These are phyloP conservation scores for Clamator glandarius DNA, from an alignment of 2,797 vertebrate species.

Conservation along the genomic window DNA sequence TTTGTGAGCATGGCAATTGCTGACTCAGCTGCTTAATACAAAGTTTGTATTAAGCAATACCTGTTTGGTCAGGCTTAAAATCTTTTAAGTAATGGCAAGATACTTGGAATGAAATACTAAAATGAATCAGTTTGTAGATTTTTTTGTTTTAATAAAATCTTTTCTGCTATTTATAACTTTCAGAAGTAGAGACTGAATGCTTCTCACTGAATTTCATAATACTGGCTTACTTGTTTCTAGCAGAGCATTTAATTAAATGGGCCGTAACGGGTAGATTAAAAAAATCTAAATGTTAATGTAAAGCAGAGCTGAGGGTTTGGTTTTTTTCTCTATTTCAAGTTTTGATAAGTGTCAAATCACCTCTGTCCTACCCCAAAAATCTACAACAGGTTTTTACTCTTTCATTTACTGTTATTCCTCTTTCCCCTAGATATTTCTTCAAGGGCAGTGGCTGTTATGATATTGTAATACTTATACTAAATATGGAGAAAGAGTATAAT, in stretches of 20 bases:
- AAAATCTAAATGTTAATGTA: conserved; percentile 23
- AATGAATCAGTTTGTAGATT: neutral
- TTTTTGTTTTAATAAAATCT: neutral
- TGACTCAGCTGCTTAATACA: conserved; percentile 23
- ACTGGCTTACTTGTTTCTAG: conserved; percentile 76
- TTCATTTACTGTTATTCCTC: neutral
- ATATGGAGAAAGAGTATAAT: neutral
- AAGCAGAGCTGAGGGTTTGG: neutral
- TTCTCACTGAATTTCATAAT: conserved; percentile 25
- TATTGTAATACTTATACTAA: neutral
- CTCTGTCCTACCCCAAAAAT: neutral
- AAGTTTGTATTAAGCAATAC: too few relatives aligned
- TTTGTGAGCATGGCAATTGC: conserved; percentile 24
- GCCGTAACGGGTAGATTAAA: conserved; percentile 78
- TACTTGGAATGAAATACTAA: neutral
- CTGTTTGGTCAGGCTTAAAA: conserved; percentile 26
- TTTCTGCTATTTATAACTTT: neutral
- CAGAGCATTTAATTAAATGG: conserved; percentile 86
- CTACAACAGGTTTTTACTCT: neutral
- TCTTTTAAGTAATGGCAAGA: neutral
- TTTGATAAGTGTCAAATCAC: neutral
- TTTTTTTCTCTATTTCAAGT: neutral
- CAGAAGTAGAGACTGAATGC: neutral
- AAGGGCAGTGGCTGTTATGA: neutral
- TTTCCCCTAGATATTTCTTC: neutral